Base-by-base conservation (phyloP, 2,888 invertebrate genomes). In the Ryuthela nishihirai region DNA sequence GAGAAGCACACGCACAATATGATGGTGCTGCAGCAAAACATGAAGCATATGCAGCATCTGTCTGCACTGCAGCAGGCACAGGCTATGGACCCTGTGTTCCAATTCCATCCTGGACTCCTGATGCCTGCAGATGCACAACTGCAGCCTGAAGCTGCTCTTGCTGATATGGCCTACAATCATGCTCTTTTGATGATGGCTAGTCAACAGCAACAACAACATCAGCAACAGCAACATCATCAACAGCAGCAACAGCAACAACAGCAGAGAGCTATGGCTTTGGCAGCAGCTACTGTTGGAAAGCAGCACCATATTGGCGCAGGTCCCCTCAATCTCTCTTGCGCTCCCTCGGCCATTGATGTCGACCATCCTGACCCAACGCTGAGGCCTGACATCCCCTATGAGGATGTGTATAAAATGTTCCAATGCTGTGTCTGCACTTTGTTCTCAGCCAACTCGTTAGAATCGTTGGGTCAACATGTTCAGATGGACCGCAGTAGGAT, bases 1-100 rank as follows among this genome's bases (percentile, higher is more conserved):
- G 95, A 97, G 74, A 97, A 97, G 73, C 97, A 98, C 75, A 94
- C 94, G 58, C 95, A 97, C 77, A 97, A 97, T 73, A 92, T 95
- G 88, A 85, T 94, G 69, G 91, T 95, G 18, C 77, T 97, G 60
- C 94, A 95, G 72, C 95, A 94, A 74, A 95, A 94, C 74, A 91
- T 95, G n/a, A 94, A 94, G 74, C 93, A 94, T 74, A 93, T 93
- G 83, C 92, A 93, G 72, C 90, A 92, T 3, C 76, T 92, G 42
- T 88, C 87, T 59, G 91, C 87, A 43, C 75, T 93, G 65, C 67
- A 67, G 41, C 65, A 65, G 39, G 70, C 70, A 17, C 74, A 78
- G 44, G 71, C 72, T 58, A 69, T 73, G 62, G 70, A 73, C 42
- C 69, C 72, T 52, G 64, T 74, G 49, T 67, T 72, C 32, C 73